Base-by-base conservation (phyloP, 2,888 invertebrate genomes). In the Cephus spinipes region DNA sequence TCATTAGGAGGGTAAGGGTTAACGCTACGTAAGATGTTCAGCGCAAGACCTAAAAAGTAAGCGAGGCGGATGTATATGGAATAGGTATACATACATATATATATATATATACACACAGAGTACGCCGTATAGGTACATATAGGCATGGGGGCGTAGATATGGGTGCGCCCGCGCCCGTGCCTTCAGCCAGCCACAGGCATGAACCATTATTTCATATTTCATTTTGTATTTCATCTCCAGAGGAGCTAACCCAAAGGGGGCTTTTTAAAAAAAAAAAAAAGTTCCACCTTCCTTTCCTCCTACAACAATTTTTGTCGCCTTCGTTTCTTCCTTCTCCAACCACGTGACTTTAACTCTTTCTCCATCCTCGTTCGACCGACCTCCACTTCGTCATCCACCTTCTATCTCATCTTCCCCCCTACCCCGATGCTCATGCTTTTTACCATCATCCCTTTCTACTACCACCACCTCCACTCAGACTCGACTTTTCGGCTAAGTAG, bases 201-300 rank as follows among this genome's bases (percentile, higher is more conserved):
- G 90, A 89, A 88, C 90, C 90, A 91, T 91, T 91, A 91, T 91
- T 91, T 91, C 90, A 91, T 91, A 91, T 91, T 91, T 91, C 89
- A 91, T 91, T 91, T 91, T 91, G 88, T 89, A 85, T 89, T 88
- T 90, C 87, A 89, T 86, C 89, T 89, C 85, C 82, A 83, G 83
- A 84, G 85, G 86, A 89, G 83, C 83, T 81, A 83, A 86, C 87
- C 87, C 84, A 85, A 83, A 87, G 88, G 87, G 87, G 40, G 40
- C 40, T 85, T 78, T 78, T 79, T 78, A 74, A 76, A 78, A 76
- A 32, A 76, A 78, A 76, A 32, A 31, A 78, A 81, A 80, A 79
- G 74, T 73, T 78, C 79, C 73, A 73, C 78, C 69, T 79, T 77
- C 74, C 73, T 79, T 77, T 36, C 71, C 73, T 73, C 79, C 79